phyloP scores from a whole-genome alignment of 2,888 invertebrate genomes.

The Myopa testacea region DNA sequence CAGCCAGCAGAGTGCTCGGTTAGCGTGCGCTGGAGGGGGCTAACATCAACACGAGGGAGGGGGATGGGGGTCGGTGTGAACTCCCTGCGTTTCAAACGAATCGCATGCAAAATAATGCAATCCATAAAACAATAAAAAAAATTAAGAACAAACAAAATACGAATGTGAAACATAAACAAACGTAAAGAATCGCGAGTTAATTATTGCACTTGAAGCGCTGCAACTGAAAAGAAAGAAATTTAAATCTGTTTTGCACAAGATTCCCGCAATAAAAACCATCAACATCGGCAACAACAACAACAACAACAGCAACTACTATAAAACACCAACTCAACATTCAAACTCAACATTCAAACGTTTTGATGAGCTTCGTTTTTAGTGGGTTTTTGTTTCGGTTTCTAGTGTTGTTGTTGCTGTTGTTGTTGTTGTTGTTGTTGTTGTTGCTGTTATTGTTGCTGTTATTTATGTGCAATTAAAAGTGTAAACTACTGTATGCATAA shows the following conservation, averaged over 20 bases:
- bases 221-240: constrained; percentile 1
- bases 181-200: neutral
- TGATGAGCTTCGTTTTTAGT: neutral
- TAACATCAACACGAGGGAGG: neutral
- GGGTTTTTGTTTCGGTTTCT: no score
- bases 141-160: neutral
- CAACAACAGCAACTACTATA: neutral
- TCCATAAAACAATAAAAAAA: neutral
- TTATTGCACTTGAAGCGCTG: neutral
- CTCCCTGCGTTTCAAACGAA: neutral
- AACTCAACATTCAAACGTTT: neutral
- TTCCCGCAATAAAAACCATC: neutral
- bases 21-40: neutral
- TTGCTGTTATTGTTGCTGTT: neutral
- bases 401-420: neutral
- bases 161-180: neutral
- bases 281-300: neutral
- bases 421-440: constrained; percentile 8
- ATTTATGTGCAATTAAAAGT: no score
- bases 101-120: constrained; percentile 7
- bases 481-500: neutral
- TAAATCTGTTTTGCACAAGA: neutral
- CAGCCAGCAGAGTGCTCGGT: neutral
- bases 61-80: neutral
- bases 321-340: neutral